A percentile compares a stretch with the other conserved stretches of the same genome.
Evolutionary conservation across 2,888 invertebrate genomes (phyloP).

Genomic region (Monopis laevigella): DNA sequence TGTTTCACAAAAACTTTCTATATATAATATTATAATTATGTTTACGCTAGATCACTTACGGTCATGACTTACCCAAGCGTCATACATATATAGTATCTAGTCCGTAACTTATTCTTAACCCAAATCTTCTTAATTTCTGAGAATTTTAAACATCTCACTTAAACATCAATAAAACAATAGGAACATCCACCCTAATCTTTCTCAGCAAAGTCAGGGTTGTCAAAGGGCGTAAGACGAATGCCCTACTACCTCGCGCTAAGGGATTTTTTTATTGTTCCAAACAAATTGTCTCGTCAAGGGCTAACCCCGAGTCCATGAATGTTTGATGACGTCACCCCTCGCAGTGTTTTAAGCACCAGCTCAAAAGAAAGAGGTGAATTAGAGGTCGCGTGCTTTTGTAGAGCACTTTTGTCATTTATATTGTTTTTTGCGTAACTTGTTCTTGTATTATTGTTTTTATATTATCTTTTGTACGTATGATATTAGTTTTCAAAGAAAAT

Average conservation of each 20-base stretch:
- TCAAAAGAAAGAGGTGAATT: background rate
- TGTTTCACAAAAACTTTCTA: too few relatives aligned
- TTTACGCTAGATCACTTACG: too few relatives aligned
- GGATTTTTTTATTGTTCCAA: slow-evolving; percentile 64
- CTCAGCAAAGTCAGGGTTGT: slow-evolving; percentile 24
- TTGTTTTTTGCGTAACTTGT: background rate
- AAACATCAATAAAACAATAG: background rate
- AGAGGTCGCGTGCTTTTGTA: background rate
- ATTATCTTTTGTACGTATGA: too few relatives aligned
- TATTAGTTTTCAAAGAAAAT: too few relatives aligned
- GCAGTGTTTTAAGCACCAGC: background rate
- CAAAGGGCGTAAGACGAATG: slow-evolving; percentile 58
- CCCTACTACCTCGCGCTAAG: slow-evolving; percentile 48
- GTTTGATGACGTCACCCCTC: background rate
- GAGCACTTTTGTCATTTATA: background rate
- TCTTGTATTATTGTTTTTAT: too few relatives aligned
- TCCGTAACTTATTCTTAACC: too few relatives aligned
- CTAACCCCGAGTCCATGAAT: background rate
- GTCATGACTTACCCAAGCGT: too few relatives aligned
- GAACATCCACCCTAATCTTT: slow-evolving; percentile 30
- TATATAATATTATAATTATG: too few relatives aligned
- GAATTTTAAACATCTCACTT: background rate
- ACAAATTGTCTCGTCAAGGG: slow-evolving; percentile 46
- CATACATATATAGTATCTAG: too few relatives aligned
- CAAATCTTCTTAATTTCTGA: background rate